Percentiles rank a stretch among this genome's conserved stretches.
phyloP scores from a whole-genome alignment of 2,797 vertebrate species.

The Smutsia gigantea region DNA sequence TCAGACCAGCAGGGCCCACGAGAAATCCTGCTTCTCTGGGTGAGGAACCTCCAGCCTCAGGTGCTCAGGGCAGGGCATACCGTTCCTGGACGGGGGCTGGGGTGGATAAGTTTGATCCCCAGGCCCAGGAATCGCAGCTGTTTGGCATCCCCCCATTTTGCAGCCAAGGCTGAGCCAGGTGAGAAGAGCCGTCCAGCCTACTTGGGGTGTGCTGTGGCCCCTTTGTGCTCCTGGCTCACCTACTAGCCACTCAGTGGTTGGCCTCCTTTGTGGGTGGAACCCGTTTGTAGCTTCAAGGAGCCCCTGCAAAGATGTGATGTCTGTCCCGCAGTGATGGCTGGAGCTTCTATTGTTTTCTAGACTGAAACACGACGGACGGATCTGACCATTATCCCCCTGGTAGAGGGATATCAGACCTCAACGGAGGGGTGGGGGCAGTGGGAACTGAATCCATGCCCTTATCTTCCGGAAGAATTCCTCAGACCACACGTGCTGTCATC shows the following conservation, averaged over 20 bases:
- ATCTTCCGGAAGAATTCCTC: neutral
- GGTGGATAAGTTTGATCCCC: accelerated
- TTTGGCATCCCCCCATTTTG: neutral
- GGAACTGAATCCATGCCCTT: neutral
- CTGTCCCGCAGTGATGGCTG: no score
- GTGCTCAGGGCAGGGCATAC: accelerated
- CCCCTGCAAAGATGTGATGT: accelerated
- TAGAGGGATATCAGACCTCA: no score
- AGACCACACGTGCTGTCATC: accelerated
- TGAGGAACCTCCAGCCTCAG: accelerated
- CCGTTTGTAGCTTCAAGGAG: neutral
- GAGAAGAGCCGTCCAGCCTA: no score
- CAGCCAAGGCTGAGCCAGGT: accelerated
- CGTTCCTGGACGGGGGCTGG: accelerated
- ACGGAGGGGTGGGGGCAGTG: accelerated
- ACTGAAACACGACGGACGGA: neutral
- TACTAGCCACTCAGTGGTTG: accelerated
- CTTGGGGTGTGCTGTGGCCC: accelerated
- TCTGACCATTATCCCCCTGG: no score
- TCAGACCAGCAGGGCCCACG: neutral
- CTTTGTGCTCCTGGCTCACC: accelerated
- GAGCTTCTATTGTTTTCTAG: neutral
- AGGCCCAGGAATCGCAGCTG: neutral
- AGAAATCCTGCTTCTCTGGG: neutral
- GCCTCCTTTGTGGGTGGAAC: neutral